A percentile compares a stretch with the other conserved stretches of the same genome.
Conservation (phyloP, 2,113 vertebrate species). For the Cephalopterus ornatus region DNA sequence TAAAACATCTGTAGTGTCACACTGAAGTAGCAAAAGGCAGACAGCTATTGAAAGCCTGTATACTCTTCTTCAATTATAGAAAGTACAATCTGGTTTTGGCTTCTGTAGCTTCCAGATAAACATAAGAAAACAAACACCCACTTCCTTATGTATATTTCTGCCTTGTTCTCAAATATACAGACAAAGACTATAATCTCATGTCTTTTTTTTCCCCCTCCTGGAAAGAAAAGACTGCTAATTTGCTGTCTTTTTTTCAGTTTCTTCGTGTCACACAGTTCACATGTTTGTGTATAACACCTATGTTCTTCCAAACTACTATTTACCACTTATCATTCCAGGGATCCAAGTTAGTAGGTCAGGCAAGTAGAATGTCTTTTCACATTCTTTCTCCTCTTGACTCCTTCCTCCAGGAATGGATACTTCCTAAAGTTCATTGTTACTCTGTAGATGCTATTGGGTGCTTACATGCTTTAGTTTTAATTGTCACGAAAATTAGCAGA, state of each 20-base stretch:
- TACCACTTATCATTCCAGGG: neutral
- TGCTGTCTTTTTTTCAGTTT: neutral
- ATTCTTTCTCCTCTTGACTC: neutral
- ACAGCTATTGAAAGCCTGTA: neutral
- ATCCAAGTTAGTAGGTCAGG: no score
- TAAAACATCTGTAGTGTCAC: constrained; percentile 40
- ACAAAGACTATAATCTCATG: neutral
- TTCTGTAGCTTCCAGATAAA: constrained; percentile 1
- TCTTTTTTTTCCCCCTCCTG: neutral
- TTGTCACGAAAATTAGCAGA: neutral
- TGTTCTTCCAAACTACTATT: neutral
- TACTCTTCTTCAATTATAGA: neutral
- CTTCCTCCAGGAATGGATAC: neutral
- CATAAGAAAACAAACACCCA: constrained; percentile 42
- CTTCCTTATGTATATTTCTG: constrained; percentile 38
- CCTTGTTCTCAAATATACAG: neutral
- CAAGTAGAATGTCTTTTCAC: neutral
- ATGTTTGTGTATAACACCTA: neutral
- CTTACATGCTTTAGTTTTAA: neutral
- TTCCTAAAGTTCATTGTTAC: neutral
- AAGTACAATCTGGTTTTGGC: constrained; percentile 7
- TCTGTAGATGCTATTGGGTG: neutral
- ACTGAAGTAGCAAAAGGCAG: constrained; percentile 33
- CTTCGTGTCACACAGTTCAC: neutral
- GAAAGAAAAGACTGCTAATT: neutral